phyloP scores from a whole-genome alignment of 2,113 vertebrate genomes.

The Macaca nemestrina region DNA sequence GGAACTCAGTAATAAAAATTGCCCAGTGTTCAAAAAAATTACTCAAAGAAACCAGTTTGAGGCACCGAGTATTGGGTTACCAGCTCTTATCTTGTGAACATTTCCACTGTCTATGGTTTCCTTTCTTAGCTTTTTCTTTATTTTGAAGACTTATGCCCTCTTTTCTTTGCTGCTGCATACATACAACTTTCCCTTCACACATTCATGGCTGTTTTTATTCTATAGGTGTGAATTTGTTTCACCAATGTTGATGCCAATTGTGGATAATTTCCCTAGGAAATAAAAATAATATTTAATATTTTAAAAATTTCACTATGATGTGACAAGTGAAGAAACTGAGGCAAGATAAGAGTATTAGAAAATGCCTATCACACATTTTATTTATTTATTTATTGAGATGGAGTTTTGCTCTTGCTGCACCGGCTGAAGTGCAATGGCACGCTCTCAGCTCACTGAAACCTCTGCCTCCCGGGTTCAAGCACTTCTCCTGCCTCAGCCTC shows the following conservation, averaged over 20 bases:
- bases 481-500: too few species aligned
- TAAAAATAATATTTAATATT: conserved; percentile 3
- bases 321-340: not conserved
- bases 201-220: not conserved
- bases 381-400: not conserved
- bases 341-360: not conserved
- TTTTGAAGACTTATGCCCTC: not conserved
- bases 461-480: too few species aligned
- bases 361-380: not conserved
- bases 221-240: not conserved
- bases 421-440: not conserved
- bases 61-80: not conserved
- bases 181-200: not conserved
- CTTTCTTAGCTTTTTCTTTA: not conserved
- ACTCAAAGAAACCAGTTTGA: not conserved
- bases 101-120: not conserved
- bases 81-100: not conserved
- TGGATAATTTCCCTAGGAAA: not conserved
- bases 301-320: not conserved
- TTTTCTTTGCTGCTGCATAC: not conserved
- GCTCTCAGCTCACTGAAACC: too few species aligned
- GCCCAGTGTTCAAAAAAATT: not conserved
- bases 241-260: not conserved
- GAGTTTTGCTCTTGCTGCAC: not conserved
- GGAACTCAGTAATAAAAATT: not conserved